A percentile compares a stretch with the other conserved stretches of the same genome.
phyloP scores from a whole-genome alignment of 1,140 invertebrate genomes.

The Meloidogyne exigua region DNA sequence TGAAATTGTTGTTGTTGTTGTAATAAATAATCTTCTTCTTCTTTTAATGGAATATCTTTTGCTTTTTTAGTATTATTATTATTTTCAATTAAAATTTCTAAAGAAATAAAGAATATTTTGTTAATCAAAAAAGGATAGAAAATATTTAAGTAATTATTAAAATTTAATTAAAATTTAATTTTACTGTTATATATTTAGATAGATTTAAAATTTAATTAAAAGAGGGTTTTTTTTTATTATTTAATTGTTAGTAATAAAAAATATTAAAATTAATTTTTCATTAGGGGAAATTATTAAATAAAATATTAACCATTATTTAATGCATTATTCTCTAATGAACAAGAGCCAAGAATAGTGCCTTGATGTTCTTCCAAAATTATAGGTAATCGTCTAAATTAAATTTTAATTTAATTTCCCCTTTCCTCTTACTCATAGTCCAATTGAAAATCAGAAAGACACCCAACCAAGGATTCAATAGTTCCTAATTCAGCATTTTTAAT shows the following conservation, averaged over 20 bases:
- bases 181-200: too few species aligned
- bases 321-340: constrained; percentile 28
- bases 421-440: constrained; percentile 52
- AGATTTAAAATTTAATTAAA: too few species aligned
- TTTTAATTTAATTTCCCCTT: background rate
- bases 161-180: too few species aligned
- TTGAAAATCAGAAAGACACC: constrained; percentile 61
- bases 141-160: too few species aligned
- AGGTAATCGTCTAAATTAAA: constrained; percentile 41
- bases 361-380: constrained; percentile 58
- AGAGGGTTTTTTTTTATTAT: too few species aligned
- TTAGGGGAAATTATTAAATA: background rate
- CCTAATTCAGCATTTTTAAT: constrained; percentile 46
- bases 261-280: too few species aligned
- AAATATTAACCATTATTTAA: background rate
- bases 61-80: background rate
- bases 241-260: background rate
- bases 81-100: background rate
- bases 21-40: background rate
- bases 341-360: constrained; percentile 53
- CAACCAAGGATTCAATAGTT: constrained; percentile 48
- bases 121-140: too few species aligned
- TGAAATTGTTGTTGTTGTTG: background rate
- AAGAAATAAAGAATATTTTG: too few species aligned
- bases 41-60: constrained; percentile 2